phyloP scores from a whole-genome alignment of 2,888 invertebrate genomes.

The Oligia latruncula region DNA sequence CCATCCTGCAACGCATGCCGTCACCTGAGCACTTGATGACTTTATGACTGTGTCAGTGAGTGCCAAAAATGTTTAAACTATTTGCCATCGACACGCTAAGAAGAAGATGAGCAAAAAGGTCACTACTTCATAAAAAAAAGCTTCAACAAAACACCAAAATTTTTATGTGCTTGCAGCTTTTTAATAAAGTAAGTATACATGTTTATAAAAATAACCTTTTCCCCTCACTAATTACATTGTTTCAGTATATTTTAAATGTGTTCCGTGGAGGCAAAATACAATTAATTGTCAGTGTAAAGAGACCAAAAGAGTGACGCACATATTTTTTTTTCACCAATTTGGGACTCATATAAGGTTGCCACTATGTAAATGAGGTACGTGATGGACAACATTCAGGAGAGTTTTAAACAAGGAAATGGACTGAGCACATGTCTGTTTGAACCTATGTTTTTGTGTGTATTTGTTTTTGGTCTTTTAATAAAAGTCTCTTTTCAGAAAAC shows the following conservation, averaged over 20 bases:
- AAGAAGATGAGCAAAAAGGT: too few species aligned
- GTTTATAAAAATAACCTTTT: neutral
- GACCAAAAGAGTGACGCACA: conserved; percentile 28
- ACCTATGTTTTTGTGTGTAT: neutral
- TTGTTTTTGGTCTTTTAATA: neutral
- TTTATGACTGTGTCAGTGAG: too few species aligned
- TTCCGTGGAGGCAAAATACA: conserved; percentile 18
- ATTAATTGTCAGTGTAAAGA: conserved; percentile 41
- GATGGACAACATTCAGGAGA: conserved; percentile 10
- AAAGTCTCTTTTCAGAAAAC: neutral
- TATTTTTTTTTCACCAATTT: conserved; percentile 17
- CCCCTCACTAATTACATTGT: conserved; percentile 23
- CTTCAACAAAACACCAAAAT: neutral
- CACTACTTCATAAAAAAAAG: too few species aligned
- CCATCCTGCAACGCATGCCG: too few species aligned
- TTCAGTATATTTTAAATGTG: conserved; percentile 20
- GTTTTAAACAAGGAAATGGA: conserved; percentile 18
- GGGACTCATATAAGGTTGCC: conserved; percentile 11
- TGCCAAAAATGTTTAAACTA: too few species aligned
- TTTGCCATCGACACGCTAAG: too few species aligned
- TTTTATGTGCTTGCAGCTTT: neutral
- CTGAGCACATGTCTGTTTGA: neutral
- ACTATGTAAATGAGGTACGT: conserved; percentile 58
- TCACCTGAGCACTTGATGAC: too few species aligned
- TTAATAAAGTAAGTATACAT: neutral